Evolutionary conservation across 2,113 vertebrate species (phyloP), one percentile per base, ranked within the genome.

Genomic region (Corydoras maculifer): DNA sequence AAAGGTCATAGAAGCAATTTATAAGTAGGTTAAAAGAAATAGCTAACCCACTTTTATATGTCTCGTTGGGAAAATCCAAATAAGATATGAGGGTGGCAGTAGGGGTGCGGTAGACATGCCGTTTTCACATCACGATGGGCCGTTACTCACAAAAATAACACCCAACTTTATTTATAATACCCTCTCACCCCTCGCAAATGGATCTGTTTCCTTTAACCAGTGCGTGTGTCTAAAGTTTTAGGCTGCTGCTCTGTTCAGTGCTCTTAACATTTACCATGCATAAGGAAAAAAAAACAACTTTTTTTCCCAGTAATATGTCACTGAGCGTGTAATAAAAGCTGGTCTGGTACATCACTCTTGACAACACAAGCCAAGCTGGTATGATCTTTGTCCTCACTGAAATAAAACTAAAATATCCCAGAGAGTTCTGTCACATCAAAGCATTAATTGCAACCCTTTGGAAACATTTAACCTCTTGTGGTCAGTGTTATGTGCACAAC

Each of bases 381-480:
- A 72, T 80, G 65, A 67, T 58, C 51, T 74, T 78, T 75, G 77
- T 77, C 69, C 77, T 83, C 61, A 75, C 65, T 78, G 63, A 71
- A 83, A 77, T 62, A 82, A 76, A 80, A 75, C 78, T 75, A 85
- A 88, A 89, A 88, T 86, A 88, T 84, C 79, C 68, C 13, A 80
- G 73, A 79, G 64, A 65, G 81, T 79, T 76, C 77, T 72, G 73
- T 82, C 74, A 78, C 79, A 84, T 83, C 83, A 83, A 86, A 82
- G 74, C 62, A 79, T 70, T 82, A 89, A 89, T 87, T 87, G 82
- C 73, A 89, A 82, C 62, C 84, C 80, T 75, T 79, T 69, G 79
- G 75, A 63, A 73, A 79, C 58, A 69, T 85, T 84, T 78, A 83
- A 85, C 85, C 75, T 80, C 73, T 73, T 66, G 75, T 70, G 79